phyloP scores from a whole-genome alignment of 2,797 vertebrate genomes.

The Protonibea diacanthus region DNA sequence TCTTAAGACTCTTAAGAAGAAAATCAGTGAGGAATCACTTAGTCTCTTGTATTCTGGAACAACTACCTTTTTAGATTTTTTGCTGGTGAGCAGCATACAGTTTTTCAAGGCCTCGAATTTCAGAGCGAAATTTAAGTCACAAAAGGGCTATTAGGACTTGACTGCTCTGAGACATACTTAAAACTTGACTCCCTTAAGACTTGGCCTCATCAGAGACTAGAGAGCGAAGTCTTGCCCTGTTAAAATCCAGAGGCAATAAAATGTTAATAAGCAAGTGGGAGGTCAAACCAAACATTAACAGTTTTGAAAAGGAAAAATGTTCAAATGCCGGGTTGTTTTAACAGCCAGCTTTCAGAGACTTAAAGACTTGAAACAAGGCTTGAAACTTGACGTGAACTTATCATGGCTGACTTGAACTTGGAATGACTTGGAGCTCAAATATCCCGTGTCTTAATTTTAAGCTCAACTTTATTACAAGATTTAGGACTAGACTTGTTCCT shows the following conservation, averaged over 20 bases:
- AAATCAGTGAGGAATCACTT: slow-evolving; percentile 33
- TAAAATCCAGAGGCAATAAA: not conserved
- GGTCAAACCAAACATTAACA: not conserved
- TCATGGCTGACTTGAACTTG: not conserved
- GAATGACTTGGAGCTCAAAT: not conserved
- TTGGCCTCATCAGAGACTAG: not conserved
- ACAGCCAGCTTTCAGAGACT: not conserved
- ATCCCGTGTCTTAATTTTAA: not conserved
- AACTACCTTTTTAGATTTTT: slow-evolving; percentile 22
- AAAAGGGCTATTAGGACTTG: not conserved
- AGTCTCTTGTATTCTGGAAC: slow-evolving; percentile 40
- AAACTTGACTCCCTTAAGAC: not conserved
- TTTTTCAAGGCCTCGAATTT: not conserved
- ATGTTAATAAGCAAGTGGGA: not conserved
- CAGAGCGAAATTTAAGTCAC: not conserved
- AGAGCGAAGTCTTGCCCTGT: not conserved
- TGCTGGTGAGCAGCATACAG: slow-evolving; percentile 16
- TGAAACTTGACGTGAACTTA: not conserved
- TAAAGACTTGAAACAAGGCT: not conserved
- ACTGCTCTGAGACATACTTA: slow-evolving; percentile 1
- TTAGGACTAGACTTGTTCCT: not conserved
- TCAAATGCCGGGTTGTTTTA: not conserved
- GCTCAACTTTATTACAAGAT: too few relatives aligned
- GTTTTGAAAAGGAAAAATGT: not conserved
- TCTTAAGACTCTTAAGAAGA: not conserved